These are phyloP conservation scores for Pyrgilauda ruficollis DNA, from an alignment of 2,113 vertebrate genomes.

Conservation along the genomic window DNA sequence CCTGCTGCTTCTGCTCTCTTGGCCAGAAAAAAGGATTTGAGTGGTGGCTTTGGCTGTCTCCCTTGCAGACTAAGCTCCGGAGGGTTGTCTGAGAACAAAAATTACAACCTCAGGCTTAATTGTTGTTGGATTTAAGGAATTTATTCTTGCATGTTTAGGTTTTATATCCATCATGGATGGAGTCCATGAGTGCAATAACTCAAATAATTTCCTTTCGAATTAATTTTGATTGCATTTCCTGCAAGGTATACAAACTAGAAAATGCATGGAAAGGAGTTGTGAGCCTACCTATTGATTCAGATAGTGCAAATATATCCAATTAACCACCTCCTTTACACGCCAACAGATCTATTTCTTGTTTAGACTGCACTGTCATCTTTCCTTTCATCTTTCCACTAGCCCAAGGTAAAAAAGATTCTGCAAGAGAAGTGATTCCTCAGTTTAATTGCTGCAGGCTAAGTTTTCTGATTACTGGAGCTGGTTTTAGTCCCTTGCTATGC, in stretches of 20 bases:
- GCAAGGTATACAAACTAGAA: background rate
- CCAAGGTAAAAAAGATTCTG: constrained; percentile 19
- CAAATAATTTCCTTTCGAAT: background rate
- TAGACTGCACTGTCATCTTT: constrained; percentile 7
- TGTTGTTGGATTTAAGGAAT: background rate
- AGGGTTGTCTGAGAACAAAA: background rate
- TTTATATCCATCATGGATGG: background rate
- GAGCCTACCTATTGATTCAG: background rate
- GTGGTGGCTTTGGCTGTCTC: background rate
- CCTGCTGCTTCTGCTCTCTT: background rate
- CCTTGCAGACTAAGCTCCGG: background rate
- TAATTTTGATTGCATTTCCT: background rate
- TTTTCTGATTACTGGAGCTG: constrained; percentile 48
- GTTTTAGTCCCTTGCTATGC: constrained; percentile 20
- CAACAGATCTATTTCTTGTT: background rate
- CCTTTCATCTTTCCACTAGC: constrained; percentile 17
- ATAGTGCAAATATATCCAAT: background rate
- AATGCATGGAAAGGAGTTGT: background rate
- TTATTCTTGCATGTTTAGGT: background rate
- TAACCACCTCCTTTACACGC: background rate
- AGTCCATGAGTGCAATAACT: background rate
- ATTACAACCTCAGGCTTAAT: background rate
- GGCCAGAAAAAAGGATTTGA: background rate
- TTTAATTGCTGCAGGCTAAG: constrained; percentile 41
- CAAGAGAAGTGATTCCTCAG: constrained; percentile 13